A percentile compares a stretch with the other conserved stretches of the same genome.
These are phyloP conservation scores for Tryphoninae sp. DNA, from an alignment of 2,888 invertebrate species.

Conservation along the genomic window DNA sequence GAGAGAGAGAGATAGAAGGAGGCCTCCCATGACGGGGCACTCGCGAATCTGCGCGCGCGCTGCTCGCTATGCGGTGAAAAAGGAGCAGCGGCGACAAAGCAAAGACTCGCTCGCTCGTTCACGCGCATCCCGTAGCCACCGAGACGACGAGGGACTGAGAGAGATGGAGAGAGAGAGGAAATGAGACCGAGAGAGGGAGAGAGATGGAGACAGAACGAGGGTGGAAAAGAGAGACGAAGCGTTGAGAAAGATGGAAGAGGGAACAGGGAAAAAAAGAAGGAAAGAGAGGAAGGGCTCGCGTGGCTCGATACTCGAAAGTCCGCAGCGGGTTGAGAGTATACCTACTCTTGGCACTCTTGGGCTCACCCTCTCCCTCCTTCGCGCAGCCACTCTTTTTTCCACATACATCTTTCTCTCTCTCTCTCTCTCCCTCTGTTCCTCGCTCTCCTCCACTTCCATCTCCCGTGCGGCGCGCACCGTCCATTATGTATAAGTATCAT, in stretches of 20 bases:
- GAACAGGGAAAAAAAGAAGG: conserved; percentile 41
- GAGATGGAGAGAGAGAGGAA: conserved; percentile 45
- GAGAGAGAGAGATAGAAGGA: conserved; percentile 1
- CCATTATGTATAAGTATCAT: conserved; percentile 43
- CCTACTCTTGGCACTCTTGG: conserved; percentile 44
- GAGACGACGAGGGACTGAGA: conserved; percentile 59
- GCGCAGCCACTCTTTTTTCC: conserved; percentile 40
- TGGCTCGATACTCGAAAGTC: conserved; percentile 69
- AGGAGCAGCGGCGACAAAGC: conserved; percentile 59
- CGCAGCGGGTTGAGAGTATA: conserved; percentile 48
- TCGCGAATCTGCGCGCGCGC: conserved; percentile 60
- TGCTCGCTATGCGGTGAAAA: conserved; percentile 59
- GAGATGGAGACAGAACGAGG: conserved; percentile 62
- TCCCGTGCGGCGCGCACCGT: conserved; percentile 30
- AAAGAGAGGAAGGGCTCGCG: conserved; percentile 61
- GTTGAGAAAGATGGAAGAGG: conserved; percentile 46
- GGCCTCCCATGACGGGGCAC: conserved; percentile 52
- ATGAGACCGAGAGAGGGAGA: conserved; percentile 48
- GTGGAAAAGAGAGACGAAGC: conserved; percentile 61
- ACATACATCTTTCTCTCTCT: conserved; percentile 36
- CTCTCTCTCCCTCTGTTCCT: background rate
- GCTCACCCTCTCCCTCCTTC: conserved; percentile 45
- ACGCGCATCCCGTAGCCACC: conserved; percentile 25
- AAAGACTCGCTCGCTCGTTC: conserved; percentile 48
- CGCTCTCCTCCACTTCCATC: conserved; percentile 22